Base-by-base conservation (phyloP, 1,140 invertebrate genomes). In the Rhagoletis zephyria region DNA sequence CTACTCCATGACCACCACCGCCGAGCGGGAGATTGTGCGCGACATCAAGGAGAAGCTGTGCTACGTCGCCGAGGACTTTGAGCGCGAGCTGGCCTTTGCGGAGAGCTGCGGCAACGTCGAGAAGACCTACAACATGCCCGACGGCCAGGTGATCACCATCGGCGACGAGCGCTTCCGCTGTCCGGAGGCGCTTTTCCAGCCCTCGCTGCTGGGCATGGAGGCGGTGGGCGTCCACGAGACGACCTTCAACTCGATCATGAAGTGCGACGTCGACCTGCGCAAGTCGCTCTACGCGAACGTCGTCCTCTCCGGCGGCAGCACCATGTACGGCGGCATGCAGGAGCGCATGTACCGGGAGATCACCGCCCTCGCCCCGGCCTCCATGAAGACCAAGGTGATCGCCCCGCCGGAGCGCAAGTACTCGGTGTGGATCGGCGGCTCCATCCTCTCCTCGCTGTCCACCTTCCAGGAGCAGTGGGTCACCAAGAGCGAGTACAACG, bases 301-400 rank as follows among this genome's bases (percentile, higher is more conserved):
- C 89, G 97, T 98, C 89, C 93, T 98, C 92, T 97, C 97, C 88
- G 97, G 97, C 89, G 97, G 97, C 93, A 97, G 97, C 94, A 97
- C 97, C 91, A 98, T 98, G 97, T 98, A 97, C 94, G 97, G 97
- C 59, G 97, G 97, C 91, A 97, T 97, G 91, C 95, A 95, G 88
- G 95, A 96, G 92, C 94, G 95, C 87, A 97, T 97, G 96, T 97
- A 97, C 93, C 97, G 97, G 94, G 97, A 98, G 94, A 97, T 98
- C 94, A 97, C 97, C 88, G 95, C 96, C 56, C 94, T 98, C 85
- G 97, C 97, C 87, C 97, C 97, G 89, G 95, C 95, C 74, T 97
- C 96, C 88, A 97, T 97, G 95, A 97, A 97, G 94, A 97, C 98
- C 94, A 98, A 98, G 95, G 98, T 98, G 94, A 97, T 98, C n/a